Evolutionary conservation across 2,113 vertebrate species (phyloP).

Genomic region (Cyphomyrus discorhynchus): DNA sequence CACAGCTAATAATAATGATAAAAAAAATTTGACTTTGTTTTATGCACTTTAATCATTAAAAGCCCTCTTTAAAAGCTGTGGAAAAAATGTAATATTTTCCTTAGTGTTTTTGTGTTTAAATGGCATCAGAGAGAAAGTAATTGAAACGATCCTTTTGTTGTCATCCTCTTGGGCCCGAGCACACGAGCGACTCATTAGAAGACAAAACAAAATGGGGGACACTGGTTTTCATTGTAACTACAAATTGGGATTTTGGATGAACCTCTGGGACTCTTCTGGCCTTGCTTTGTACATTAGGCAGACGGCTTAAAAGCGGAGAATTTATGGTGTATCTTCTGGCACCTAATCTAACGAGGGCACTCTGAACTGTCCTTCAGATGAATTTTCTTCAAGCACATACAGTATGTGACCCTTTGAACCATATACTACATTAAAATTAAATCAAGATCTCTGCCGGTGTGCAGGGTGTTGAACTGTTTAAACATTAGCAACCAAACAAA

Average conservation of each 20-base stretch:
- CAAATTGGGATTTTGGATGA: background rate
- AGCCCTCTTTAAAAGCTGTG: background rate
- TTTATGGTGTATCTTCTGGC: background rate
- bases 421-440: background rate
- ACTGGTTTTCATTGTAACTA: conserved; percentile 1
- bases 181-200: background rate
- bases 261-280: background rate
- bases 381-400: background rate
- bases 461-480: background rate
- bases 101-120: background rate
- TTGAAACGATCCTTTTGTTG: background rate
- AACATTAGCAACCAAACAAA: background rate
- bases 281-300: background rate
- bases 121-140: background rate
- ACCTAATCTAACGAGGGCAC: background rate
- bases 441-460: background rate
- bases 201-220: conserved; percentile 3
- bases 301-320: background rate
- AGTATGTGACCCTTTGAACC: background rate
- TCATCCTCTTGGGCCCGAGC: background rate
- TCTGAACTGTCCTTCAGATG: background rate
- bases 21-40: background rate
- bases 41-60: conserved; percentile 6
- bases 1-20: background rate
- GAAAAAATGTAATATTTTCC: background rate